Conservation (phyloP, 2,888 invertebrate species). For the Ptychoptera contaminata region DNA sequence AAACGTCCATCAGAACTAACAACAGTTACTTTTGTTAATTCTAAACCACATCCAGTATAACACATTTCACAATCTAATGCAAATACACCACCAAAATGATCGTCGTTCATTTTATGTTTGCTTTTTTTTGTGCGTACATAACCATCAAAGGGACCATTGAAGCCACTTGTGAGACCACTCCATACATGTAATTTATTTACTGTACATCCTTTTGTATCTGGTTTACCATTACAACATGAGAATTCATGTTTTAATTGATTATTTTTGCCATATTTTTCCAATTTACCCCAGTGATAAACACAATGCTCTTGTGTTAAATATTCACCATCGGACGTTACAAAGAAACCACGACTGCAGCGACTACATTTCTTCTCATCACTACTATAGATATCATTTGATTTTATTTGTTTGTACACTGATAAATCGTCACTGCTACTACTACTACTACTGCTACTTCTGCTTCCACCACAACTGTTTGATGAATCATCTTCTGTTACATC, state of each 20-base stretch:
- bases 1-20: conserved; percentile 55
- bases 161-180: conserved; percentile 51
- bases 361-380: conserved; percentile 43
- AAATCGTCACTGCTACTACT: conserved; percentile 16
- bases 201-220: conserved; percentile 45
- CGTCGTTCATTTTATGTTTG: conserved; percentile 22
- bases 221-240: conserved; percentile 43
- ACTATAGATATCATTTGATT: not conserved
- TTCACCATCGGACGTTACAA: conserved; percentile 50
- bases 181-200: conserved; percentile 56
- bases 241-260: conserved; percentile 22
- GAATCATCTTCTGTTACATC: conserved; percentile 12
- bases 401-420: conserved; percentile 13
- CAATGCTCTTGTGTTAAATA: conserved; percentile 63
- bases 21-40: conserved; percentile 76
- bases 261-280: too few relatives aligned
- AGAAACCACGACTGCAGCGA: conserved; percentile 57
- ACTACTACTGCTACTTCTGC: not conserved
- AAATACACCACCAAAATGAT: conserved; percentile 43
- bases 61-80: conserved; percentile 97
- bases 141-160: conserved; percentile 56
- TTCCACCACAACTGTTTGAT: conserved; percentile 4
- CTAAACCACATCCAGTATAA: conserved; percentile 72
- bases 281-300: conserved; percentile 76
- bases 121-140: conserved; percentile 40